Conservation (phyloP, 1,140 invertebrate species). For the Drosophila arizonae region DNA sequence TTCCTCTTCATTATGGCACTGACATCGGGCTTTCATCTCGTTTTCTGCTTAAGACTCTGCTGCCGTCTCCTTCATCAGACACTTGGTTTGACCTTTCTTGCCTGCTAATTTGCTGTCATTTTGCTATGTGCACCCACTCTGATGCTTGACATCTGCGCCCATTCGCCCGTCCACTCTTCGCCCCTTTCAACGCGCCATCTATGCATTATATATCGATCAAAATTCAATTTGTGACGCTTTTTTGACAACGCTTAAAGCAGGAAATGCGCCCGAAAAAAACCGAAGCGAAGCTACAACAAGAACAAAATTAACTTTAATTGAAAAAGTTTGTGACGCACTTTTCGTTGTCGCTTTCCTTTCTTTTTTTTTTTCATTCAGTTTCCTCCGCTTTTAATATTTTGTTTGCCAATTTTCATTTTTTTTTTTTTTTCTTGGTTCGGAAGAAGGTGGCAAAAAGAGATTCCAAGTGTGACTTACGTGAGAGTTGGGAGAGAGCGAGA, state of each 20-base stretch:
- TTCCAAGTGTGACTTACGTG: constrained; percentile 51
- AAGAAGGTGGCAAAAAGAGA: background rate
- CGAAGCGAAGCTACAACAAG: constrained; percentile 25
- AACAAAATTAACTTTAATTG: constrained; percentile 73
- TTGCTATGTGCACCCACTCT: constrained; percentile 47
- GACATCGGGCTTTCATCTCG: constrained; percentile 9
- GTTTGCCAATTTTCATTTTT: background rate
- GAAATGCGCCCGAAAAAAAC: constrained; percentile 37
- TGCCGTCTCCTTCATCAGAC: constrained; percentile 12
- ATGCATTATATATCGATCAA: constrained; percentile 79
- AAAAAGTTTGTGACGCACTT: constrained; percentile 77
- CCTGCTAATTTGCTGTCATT: constrained; percentile 78
- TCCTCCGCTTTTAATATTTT: constrained; percentile 3
- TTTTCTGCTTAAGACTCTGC: background rate
- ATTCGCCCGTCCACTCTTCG: background rate
- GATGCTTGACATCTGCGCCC: constrained; percentile 7
- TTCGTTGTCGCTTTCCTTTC: constrained; percentile 48
- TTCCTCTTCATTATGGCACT: background rate
- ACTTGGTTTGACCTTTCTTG: constrained; percentile 65
- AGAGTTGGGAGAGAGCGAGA: background rate
- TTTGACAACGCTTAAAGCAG: constrained; percentile 64
- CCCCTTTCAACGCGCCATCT: constrained; percentile 3
- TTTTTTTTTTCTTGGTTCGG: background rate
- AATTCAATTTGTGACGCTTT: constrained; percentile 79
- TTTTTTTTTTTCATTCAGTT: constrained; percentile 34